Evolutionary conservation across 2,888 invertebrate species (phyloP).

Genomic region (Lypha dubia): DNA sequence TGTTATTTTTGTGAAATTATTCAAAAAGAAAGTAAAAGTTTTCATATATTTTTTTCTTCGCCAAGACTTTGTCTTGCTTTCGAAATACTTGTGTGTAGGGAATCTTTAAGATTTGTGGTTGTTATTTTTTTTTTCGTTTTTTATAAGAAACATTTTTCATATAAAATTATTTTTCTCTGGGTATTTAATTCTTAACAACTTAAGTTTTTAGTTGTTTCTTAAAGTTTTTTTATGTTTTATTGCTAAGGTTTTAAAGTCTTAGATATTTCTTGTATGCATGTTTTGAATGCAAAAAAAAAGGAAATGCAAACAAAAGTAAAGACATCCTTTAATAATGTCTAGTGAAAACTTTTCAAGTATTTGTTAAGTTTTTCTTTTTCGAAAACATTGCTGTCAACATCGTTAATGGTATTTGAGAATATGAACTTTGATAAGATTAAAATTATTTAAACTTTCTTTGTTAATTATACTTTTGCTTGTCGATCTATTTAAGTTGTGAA

Average conservation of each 20-base stretch:
- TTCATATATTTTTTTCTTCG: constrained; percentile 15
- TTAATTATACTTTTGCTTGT: constrained; percentile 35
- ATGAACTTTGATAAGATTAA: constrained; percentile 39
- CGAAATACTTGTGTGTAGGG: constrained; percentile 34
- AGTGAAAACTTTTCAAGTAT: constrained; percentile 1
- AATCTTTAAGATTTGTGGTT: constrained; percentile 57
- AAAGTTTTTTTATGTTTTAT: constrained; percentile 48
- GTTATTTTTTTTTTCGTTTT: constrained; percentile 23
- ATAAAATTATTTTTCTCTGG: constrained; percentile 46
- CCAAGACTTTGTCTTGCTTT: constrained; percentile 21
- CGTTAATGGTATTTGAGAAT: constrained; percentile 15
- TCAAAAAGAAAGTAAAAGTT: constrained; percentile 70
- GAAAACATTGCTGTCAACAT: constrained; percentile 45
- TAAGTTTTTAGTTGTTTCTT: constrained; percentile 35
- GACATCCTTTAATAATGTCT: constrained; percentile 43
- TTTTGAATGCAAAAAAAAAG: neutral
- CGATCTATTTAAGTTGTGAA: neutral
- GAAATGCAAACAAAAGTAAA: neutral
- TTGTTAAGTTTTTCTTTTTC: constrained; percentile 24
- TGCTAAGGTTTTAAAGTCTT: constrained; percentile 44
- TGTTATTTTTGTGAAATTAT: constrained; percentile 64
- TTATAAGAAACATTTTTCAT: constrained; percentile 30
- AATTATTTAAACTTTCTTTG: constrained; percentile 25
- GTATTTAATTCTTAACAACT: constrained; percentile 55
- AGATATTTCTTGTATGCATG: constrained; percentile 15